A percentile compares a stretch with the other conserved stretches of the same genome.
Evolutionary conservation across 2,797 vertebrate species (phyloP).

Genomic region (Ceyx erithaca): DNA sequence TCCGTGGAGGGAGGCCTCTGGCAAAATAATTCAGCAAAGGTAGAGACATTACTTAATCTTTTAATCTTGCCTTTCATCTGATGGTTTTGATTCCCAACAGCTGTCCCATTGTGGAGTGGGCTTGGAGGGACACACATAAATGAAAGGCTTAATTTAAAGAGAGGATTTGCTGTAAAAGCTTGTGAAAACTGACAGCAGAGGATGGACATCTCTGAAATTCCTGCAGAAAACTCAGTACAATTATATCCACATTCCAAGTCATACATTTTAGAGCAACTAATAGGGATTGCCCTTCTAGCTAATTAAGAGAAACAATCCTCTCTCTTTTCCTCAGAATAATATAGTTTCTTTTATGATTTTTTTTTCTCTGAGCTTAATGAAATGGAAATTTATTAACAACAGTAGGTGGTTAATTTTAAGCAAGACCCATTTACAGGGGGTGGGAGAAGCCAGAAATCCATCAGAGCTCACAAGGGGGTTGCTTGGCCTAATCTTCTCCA

Average conservation of each 20-base stretch:
- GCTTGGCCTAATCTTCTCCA: background rate
- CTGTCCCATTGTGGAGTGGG: background rate
- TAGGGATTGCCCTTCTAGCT: background rate
- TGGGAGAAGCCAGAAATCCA: conserved; percentile 5
- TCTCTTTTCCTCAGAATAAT: background rate
- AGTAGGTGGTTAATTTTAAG: background rate
- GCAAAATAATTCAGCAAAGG: conserved; percentile 33
- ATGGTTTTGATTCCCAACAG: conserved; percentile 17
- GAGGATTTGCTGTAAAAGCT: conserved; percentile 60
- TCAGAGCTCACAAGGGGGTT: background rate
- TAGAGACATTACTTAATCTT: conserved; percentile 26
- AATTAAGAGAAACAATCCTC: background rate
- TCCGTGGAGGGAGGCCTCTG: conserved; percentile 53
- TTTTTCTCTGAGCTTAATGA: conserved; percentile 16
- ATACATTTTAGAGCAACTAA: background rate
- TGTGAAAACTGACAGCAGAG: conserved; percentile 1
- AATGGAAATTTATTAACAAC: background rate
- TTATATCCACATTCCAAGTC: background rate
- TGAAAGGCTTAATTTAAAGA: conserved; percentile 41
- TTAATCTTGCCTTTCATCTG: conserved; percentile 42
- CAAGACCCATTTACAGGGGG: background rate
- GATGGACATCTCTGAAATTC: conserved; percentile 13
- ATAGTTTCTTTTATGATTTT: conserved; percentile 8
- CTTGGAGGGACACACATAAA: conserved; percentile 24
- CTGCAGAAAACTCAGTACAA: background rate